These are phyloP conservation scores for Balaenoptera acutorostrata DNA, from an alignment of 2,113 vertebrate species.

Conservation along the genomic window DNA sequence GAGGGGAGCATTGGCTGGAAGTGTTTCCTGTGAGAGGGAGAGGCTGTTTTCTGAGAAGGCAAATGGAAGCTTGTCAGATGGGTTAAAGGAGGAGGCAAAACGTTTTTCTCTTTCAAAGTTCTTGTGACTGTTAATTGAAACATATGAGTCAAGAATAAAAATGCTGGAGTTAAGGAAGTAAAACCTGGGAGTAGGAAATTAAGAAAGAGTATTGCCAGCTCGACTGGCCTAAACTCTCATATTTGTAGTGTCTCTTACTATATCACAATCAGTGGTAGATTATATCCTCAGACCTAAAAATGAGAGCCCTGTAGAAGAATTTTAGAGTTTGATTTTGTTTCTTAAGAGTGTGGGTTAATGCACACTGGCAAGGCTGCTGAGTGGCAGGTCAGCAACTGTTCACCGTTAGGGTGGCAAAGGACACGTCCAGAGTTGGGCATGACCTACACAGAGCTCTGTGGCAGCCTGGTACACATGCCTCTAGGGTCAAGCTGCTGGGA, in stretches of 20 bases:
- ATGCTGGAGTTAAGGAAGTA: not conserved
- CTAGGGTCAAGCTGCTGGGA: not conserved
- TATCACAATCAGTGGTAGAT: too few relatives aligned
- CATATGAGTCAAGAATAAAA: not conserved
- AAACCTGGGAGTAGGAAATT: not conserved
- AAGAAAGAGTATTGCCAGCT: not conserved
- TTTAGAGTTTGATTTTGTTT: not conserved
- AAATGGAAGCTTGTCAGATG: not conserved
- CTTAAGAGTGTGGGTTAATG: not conserved
- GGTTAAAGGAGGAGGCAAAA: not conserved
- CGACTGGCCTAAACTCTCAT: not conserved
- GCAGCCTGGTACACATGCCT: not conserved
- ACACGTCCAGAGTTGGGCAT: rapidly evolving
- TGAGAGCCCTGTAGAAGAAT: not conserved
- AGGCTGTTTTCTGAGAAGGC: not conserved
- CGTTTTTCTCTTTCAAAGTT: not conserved
- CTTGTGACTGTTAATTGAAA: not conserved
- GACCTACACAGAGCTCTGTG: not conserved
- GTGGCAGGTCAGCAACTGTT: not conserved
- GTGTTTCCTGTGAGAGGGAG: not conserved
- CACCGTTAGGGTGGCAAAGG: too few relatives aligned
- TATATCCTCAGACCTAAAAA: not conserved
- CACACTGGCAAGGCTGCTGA: not conserved
- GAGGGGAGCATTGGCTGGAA: not conserved
- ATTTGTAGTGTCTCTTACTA: not conserved